Evolutionary conservation across 2,113 vertebrate species (phyloP).

Genomic region (Triplophysa siluroides): DNA sequence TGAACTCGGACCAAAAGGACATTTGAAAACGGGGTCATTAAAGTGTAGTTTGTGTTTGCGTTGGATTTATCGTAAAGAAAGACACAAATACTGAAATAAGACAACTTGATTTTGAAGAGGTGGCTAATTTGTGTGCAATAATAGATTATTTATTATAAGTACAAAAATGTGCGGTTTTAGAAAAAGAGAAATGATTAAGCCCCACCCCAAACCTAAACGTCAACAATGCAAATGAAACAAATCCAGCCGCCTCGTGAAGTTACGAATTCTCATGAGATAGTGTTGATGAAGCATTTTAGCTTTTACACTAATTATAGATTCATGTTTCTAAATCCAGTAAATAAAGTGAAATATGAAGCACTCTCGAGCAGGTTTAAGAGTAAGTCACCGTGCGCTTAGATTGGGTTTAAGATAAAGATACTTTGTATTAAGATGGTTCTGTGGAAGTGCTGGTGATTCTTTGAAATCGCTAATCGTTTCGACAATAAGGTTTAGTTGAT

Average conservation of each 20-base stretch:
- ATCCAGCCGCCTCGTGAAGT: no score
- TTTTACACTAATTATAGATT: no score
- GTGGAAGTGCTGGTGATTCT: not conserved
- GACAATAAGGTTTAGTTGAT: conserved; percentile 11
- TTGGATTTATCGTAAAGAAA: not conserved
- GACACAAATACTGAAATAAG: not conserved
- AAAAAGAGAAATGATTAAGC: not conserved
- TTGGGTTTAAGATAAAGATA: conserved; percentile 8
- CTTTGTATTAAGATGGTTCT: not conserved
- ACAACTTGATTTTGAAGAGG: no score
- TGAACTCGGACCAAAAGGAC: conserved; percentile 21
- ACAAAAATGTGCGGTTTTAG: not conserved
- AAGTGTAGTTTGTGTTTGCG: not conserved
- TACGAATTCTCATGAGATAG: no score
- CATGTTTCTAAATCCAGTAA: no score
- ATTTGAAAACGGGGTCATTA: not conserved
- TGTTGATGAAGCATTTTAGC: no score
- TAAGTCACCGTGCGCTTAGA: not conserved
- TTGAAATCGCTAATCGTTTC: not conserved
- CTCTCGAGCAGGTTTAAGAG: not conserved
- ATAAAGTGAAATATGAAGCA: not conserved
- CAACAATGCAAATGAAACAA: no score
- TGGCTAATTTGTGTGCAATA: no score
- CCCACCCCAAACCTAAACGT: no score
- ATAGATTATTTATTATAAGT: no score